These are phyloP conservation scores for Ophiothrix spiculata DNA, from an alignment of 35 echinoderm and acorn worm genomes.

Conservation along the genomic window DNA sequence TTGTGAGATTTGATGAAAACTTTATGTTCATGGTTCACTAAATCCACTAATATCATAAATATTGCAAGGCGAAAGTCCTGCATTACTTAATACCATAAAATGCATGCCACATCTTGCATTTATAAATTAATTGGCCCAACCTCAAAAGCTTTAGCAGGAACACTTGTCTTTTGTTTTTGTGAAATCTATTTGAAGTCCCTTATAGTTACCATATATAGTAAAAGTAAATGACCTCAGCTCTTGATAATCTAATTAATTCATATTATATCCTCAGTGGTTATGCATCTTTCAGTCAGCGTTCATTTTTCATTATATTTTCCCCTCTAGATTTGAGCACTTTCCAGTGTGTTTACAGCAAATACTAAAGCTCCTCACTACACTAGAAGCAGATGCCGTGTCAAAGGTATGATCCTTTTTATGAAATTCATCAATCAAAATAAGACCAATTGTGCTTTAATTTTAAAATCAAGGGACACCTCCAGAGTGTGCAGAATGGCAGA, in stretches of 20 bases:
- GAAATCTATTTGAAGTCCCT: neutral
- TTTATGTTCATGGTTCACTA: no score
- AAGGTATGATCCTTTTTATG: slow-evolving; percentile 17
- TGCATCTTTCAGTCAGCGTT: neutral
- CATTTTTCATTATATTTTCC: neutral
- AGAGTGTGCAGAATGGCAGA: no score
- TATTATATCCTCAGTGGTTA: neutral
- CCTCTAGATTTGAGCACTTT: slow-evolving; percentile 46
- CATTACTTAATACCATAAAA: no score
- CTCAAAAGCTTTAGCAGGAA: no score
- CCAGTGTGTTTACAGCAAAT: slow-evolving; percentile 45
- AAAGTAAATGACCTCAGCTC: neutral
- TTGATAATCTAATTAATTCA: neutral
- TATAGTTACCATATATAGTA: neutral
- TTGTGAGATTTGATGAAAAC: no score
- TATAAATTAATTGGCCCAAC: no score
- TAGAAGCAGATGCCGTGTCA: slow-evolving; percentile 23
- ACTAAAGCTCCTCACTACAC: slow-evolving; percentile 20
- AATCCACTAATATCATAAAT: no score
- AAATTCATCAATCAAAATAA: neutral
- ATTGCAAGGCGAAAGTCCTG: no score
- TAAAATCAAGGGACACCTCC: no score
- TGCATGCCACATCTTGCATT: no score
- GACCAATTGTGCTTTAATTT: no score
- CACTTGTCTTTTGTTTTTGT: no score